Evolutionary conservation across 2,888 invertebrate genomes (phyloP).

Genomic region (Chydorus sphaericus): DNA sequence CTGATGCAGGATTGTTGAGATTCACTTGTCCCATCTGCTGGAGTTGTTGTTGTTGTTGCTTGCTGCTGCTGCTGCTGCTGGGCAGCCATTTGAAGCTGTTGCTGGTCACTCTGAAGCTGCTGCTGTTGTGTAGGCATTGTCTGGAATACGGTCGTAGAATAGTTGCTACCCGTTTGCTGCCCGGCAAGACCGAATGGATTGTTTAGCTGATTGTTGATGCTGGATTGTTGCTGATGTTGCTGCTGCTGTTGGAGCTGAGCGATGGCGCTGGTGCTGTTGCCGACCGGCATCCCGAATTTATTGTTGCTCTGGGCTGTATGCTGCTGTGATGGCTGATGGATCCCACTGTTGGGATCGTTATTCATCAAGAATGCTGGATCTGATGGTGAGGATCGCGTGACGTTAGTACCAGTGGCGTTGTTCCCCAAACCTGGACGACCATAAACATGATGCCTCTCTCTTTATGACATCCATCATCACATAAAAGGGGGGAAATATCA

Average conservation of each 20-base stretch:
- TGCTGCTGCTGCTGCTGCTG: constrained; percentile 11
- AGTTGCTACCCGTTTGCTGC: background rate
- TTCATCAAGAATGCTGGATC: constrained; percentile 22
- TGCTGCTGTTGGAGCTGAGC: background rate
- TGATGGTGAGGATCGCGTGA: constrained; percentile 27
- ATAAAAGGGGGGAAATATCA: no score
- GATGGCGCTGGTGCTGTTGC: no score
- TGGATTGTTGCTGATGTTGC: background rate
- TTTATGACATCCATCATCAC: background rate
- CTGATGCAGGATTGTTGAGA: background rate
- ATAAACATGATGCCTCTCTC: background rate
- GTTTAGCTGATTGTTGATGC: background rate
- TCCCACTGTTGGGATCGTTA: background rate
- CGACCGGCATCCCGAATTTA: no score
- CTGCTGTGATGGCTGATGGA: no score
- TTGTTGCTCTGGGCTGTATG: no score
- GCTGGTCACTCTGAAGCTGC: constrained; percentile 8
- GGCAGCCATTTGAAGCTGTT: constrained; percentile 11
- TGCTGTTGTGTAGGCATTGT: background rate
- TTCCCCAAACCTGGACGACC: constrained; percentile 25
- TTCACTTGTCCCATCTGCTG: background rate
- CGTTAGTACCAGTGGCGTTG: constrained; percentile 25
- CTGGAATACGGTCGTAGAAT: background rate
- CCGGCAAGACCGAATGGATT: background rate
- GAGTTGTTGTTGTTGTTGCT: constrained; percentile 17